A percentile compares a stretch with the other conserved stretches of the same genome.
Conservation (phyloP, 2,888 invertebrate genomes). For the Trisateles emortualis region DNA sequence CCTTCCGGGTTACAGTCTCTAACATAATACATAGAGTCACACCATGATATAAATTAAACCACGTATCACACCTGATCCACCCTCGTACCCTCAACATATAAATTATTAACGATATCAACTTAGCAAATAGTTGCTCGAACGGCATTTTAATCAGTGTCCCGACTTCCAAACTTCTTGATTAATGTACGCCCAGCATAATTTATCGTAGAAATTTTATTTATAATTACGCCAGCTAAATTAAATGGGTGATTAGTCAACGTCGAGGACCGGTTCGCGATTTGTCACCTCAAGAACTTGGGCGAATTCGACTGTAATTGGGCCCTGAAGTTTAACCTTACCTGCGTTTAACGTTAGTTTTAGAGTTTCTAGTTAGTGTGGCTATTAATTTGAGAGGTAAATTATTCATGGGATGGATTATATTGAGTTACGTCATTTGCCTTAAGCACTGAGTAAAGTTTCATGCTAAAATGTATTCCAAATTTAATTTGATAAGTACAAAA, state of each 20-base stretch:
- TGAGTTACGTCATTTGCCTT: not conserved
- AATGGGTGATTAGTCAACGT: slow-evolving; percentile 84
- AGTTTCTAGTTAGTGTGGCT: slow-evolving; percentile 61
- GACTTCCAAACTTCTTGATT: slow-evolving; percentile 82
- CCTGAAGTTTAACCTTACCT: slow-evolving; percentile 76
- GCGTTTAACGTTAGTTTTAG: slow-evolving; percentile 73
- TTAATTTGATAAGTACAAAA: not conserved
- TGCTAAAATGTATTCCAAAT: not conserved
- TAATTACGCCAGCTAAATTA: slow-evolving; percentile 85
- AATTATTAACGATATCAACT: slow-evolving; percentile 86
- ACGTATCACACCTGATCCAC: slow-evolving; percentile 74
- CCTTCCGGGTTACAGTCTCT: slow-evolving; percentile 16
- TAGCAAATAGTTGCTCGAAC: slow-evolving; percentile 84
- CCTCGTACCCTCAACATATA: slow-evolving; percentile 71
- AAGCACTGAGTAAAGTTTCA: not conserved
- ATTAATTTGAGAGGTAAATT: slow-evolving; percentile 69
- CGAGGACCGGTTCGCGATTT: slow-evolving; percentile 83
- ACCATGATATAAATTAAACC: slow-evolving; percentile 51
- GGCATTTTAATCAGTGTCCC: slow-evolving; percentile 87
- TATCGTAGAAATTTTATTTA: slow-evolving; percentile 87
- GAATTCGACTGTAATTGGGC: slow-evolving; percentile 84
- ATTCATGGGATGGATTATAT: slow-evolving; percentile 51
- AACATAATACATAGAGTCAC: slow-evolving; percentile 28
- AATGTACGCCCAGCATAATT: slow-evolving; percentile 82
- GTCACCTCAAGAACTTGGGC: slow-evolving; percentile 80